phyloP scores from a whole-genome alignment of 2,797 vertebrate species.

The Lutjanus campechanus region DNA sequence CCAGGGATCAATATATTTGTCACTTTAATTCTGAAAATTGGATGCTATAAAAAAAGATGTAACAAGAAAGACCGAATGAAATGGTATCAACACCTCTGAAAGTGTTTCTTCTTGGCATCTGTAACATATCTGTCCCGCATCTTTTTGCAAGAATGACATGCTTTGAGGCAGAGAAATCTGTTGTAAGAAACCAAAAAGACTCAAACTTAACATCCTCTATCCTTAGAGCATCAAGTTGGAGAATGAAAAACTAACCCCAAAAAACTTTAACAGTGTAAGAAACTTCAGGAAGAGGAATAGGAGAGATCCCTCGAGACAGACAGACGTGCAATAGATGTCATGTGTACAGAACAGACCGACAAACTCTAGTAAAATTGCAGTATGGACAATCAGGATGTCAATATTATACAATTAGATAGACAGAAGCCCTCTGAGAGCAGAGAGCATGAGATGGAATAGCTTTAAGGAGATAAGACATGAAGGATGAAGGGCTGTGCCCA shows the following conservation, averaged over 20 bases:
- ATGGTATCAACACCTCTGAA: background rate
- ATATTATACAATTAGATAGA: background rate
- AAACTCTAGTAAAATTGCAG: background rate
- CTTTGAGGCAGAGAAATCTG: background rate
- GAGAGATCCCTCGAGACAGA: background rate
- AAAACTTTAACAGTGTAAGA: background rate
- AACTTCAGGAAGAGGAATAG: background rate
- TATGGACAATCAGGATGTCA: background rate
- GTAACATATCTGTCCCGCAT: constrained; percentile 5
- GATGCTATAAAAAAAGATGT: background rate
- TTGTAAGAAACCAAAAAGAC: background rate
- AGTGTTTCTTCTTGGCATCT: constrained; percentile 22
- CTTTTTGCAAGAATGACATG: background rate
- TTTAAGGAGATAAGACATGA: background rate
- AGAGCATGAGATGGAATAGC: background rate
- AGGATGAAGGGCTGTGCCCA: background rate
- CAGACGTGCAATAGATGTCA: background rate
- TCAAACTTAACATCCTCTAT: background rate
- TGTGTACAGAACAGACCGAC: background rate
- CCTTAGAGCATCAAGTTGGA: background rate
- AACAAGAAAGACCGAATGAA: constrained; percentile 1
- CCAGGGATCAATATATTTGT: too few relatives aligned
- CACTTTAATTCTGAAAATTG: background rate
- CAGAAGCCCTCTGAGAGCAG: too few relatives aligned
- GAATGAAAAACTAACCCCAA: background rate